phyloP scores from a whole-genome alignment of 2,113 vertebrate genomes.

The Leucopsar rothschildi region DNA sequence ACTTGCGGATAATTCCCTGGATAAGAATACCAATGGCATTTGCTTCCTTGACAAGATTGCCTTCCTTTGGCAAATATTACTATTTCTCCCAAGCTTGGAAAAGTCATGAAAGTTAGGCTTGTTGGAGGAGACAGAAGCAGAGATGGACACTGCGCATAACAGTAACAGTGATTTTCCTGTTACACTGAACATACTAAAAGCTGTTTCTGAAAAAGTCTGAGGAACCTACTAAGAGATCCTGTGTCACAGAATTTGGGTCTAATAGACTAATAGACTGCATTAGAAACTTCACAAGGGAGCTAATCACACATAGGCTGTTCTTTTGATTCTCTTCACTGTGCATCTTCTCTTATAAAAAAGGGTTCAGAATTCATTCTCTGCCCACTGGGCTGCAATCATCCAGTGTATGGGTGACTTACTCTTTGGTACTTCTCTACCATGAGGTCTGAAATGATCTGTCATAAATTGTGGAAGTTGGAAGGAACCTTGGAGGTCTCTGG shows the following conservation, averaged over 20 bases:
- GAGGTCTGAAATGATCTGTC: not conserved
- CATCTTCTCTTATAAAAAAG: not conserved
- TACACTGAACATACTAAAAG: not conserved
- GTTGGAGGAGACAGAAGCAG: not conserved
- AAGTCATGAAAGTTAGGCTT: not conserved
- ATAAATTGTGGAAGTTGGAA: not conserved
- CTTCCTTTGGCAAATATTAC: not conserved
- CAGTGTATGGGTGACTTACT: not conserved
- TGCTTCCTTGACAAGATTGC: not conserved
- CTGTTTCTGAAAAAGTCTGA: not conserved
- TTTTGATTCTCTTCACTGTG: not conserved
- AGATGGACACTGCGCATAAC: not conserved
- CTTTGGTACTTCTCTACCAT: not conserved
- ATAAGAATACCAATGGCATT: not conserved
- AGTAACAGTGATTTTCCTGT: not conserved
- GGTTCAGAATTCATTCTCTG: not conserved
- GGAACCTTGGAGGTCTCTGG: not conserved
- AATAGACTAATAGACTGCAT: not conserved
- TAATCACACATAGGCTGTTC: not conserved
- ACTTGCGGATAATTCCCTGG: not conserved
- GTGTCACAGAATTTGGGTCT: not conserved
- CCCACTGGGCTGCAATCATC: not conserved
- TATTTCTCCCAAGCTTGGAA: not conserved
- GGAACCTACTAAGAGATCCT: not conserved
- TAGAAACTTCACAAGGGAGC: not conserved